These are phyloP conservation scores for Pocillopora meandrina DNA, from an alignment of 92 coral and sea anemone species.

Conservation along the genomic window DNA sequence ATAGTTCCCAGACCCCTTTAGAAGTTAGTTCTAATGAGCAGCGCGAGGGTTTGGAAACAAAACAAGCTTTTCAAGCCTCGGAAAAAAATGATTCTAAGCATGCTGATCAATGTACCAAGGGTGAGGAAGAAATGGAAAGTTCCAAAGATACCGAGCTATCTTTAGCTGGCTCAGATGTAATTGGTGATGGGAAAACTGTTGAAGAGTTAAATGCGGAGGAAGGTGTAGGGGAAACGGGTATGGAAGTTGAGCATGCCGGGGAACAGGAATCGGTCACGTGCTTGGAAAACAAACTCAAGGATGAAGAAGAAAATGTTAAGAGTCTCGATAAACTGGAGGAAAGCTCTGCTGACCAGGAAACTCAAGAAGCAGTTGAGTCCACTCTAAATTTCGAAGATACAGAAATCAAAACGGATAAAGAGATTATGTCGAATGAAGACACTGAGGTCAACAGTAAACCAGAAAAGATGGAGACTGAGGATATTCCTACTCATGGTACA, in stretches of 20 bases:
- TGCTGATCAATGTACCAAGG: background rate
- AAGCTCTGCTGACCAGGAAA: background rate
- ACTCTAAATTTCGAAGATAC: background rate
- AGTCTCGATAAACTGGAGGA: background rate
- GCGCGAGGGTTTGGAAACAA: background rate
- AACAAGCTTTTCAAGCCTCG: constrained; percentile 1
- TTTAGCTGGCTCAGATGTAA: background rate
- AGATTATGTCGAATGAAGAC: background rate
- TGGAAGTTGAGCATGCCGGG: background rate
- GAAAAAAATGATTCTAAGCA: background rate
- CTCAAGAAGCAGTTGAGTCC: background rate
- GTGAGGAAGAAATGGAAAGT: background rate
- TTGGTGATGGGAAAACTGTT: background rate
- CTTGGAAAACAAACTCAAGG: background rate
- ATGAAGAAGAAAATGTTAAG: constrained; percentile 12
- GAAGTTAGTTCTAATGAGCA: background rate
- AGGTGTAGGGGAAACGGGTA: background rate
- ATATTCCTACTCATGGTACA: constrained; percentile 1
- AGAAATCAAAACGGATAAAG: background rate
- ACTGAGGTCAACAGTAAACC: background rate
- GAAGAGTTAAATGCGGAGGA: background rate
- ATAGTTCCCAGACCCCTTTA: constrained; percentile 10
- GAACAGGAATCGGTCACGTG: constrained; percentile 1
- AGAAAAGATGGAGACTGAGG: constrained; percentile 22
- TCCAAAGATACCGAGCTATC: background rate